These are phyloP conservation scores for Agrochola lychnidis DNA, from an alignment of 2,888 invertebrate species.

Conservation along the genomic window DNA sequence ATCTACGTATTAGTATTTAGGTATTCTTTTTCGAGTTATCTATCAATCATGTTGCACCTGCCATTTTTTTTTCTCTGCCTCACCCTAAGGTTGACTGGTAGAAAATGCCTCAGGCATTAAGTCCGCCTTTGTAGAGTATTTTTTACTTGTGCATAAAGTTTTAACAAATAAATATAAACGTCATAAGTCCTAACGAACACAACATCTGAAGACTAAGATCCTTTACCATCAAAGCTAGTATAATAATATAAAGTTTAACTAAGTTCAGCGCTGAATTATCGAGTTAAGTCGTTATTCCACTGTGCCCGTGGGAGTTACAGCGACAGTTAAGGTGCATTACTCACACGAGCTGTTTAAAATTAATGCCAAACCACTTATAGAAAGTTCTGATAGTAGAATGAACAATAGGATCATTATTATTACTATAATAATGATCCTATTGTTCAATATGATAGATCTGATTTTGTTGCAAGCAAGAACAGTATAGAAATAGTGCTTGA, in stretches of 20 bases:
- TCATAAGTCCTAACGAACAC: neutral
- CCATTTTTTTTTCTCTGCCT: no score
- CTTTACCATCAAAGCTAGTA: conserved; percentile 37
- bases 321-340: conserved; percentile 38
- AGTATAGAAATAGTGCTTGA: neutral
- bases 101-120: no score
- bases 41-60: no score
- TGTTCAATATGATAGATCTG: no score
- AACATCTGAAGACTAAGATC: conserved; percentile 17
- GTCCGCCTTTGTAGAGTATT: no score
- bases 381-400: conserved; percentile 4
- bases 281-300: conserved; percentile 55
- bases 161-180: neutral
- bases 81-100: no score
- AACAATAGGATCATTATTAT: neutral
- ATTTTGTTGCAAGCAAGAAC: neutral
- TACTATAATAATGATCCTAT: neutral
- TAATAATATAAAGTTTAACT: conserved; percentile 49
- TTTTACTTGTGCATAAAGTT: no score
- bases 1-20: no score
- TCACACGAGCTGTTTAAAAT: conserved; percentile 46
- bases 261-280: conserved; percentile 49
- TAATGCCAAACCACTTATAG: conserved; percentile 20
- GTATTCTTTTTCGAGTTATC: no score
- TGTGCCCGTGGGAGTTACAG: conserved; percentile 35